These are phyloP conservation scores for Pogonognathellus flavescens DNA, from an alignment of 1,140 invertebrate genomes.

Conservation along the genomic window DNA sequence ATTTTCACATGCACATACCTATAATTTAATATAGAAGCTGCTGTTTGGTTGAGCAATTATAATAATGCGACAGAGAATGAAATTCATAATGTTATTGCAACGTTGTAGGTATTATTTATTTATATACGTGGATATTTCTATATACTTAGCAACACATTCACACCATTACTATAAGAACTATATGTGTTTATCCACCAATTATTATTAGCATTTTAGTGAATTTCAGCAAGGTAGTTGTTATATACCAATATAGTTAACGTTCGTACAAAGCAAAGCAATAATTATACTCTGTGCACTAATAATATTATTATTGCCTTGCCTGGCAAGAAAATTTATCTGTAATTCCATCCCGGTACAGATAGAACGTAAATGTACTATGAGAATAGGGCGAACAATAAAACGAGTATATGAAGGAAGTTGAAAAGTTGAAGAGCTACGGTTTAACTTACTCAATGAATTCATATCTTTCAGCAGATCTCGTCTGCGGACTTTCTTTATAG, in stretches of 20 bases:
- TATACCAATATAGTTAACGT: neutral
- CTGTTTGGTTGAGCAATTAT: too few relatives aligned
- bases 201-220: neutral
- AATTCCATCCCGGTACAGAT: slow-evolving; percentile 23
- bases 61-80: too few relatives aligned
- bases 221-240: too few relatives aligned
- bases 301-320: slow-evolving; percentile 7
- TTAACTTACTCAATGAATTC: slow-evolving; percentile 35
- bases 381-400: slow-evolving; percentile 39
- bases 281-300: neutral
- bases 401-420: slow-evolving; percentile 38
- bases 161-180: neutral
- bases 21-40: too few relatives aligned
- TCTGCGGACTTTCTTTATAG: slow-evolving; percentile 36
- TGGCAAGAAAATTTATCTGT: slow-evolving; percentile 22
- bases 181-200: neutral
- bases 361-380: neutral
- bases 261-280: too few relatives aligned
- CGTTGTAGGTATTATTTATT: too few relatives aligned
- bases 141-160: neutral
- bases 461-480: slow-evolving; percentile 38
- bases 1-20: neutral
- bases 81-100: too few relatives aligned
- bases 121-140: too few relatives aligned
- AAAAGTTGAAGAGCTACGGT: slow-evolving; percentile 1